A percentile compares a stretch with the other conserved stretches of the same genome.
Evolutionary conservation across 2,888 invertebrate species (phyloP).

Genomic region (Galerucella pusilla): DNA sequence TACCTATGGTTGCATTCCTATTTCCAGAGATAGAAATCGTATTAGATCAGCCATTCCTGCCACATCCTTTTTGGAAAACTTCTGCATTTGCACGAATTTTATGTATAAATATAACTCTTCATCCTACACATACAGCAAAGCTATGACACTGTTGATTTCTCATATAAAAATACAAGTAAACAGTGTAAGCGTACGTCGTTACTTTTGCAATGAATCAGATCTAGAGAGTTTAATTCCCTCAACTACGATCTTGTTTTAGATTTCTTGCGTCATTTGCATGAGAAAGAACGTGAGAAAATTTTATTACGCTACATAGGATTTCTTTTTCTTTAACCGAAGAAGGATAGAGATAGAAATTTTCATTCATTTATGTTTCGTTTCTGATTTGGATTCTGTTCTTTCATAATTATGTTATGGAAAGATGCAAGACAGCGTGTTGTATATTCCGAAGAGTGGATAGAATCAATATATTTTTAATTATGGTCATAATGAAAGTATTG

Average conservation of each 20-base stretch:
- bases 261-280: background rate
- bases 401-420: background rate
- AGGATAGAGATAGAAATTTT: constrained; percentile 1
- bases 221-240: background rate
- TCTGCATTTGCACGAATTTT: no score
- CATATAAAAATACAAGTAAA: no score
- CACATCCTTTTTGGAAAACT: no score
- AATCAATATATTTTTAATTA: background rate
- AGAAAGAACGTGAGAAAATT: background rate
- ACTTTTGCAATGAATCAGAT: no score
- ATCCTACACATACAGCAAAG: no score
- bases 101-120: no score
- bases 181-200: no score
- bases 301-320: background rate
- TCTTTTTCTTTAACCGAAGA: background rate
- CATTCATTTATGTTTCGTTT: background rate
- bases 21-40: no score
- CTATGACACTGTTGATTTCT: no score
- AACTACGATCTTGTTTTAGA: background rate
- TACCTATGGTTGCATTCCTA: no score
- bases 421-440: background rate
- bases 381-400: background rate
- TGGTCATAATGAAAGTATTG: no score
- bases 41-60: no score
- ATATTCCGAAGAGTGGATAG: background rate